Evolutionary conservation across 2,888 invertebrate species (phyloP).

Genomic region (Macrosoma leucophasiata): DNA sequence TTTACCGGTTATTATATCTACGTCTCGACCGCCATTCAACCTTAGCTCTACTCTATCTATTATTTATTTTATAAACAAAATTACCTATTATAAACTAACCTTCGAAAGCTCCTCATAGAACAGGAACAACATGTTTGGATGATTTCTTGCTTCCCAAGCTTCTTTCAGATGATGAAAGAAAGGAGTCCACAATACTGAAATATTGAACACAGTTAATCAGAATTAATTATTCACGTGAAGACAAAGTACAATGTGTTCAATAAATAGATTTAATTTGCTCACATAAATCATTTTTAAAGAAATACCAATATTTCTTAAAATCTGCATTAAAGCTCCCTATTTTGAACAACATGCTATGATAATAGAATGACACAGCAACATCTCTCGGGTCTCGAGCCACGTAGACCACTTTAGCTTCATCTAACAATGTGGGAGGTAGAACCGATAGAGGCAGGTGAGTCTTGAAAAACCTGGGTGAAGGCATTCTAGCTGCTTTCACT

Average conservation of each 20-base stretch:
- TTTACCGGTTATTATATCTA: no score
- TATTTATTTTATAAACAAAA: no score
- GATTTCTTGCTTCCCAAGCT: constrained; percentile 75
- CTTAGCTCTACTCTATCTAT: no score
- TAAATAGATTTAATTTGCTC: constrained; percentile 30
- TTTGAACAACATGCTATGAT: constrained; percentile 30
- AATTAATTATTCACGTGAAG: neutral
- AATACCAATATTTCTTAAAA: constrained; percentile 78
- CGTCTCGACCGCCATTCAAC: no score
- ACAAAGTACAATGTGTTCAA: neutral
- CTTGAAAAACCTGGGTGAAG: constrained; percentile 36
- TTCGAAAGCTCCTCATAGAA: constrained; percentile 81
- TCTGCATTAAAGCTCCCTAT: constrained; percentile 76
- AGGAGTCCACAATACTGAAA: constrained; percentile 74
- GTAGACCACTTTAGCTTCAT: constrained; percentile 66
- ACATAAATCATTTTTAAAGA: constrained; percentile 77
- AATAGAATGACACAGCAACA: constrained; percentile 82
- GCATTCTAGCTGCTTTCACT: constrained; percentile 31
- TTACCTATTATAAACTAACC: no score
- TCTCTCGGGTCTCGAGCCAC: constrained; percentile 87
- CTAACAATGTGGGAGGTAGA: constrained; percentile 3
- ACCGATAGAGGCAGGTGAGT: constrained; percentile 62
- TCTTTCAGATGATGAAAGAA: constrained; percentile 82
- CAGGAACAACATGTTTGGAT: constrained; percentile 79
- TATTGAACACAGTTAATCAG: neutral